Evolutionary conservation across 2,888 invertebrate species (phyloP).

Genomic region (Habrosyne pyritoides): DNA sequence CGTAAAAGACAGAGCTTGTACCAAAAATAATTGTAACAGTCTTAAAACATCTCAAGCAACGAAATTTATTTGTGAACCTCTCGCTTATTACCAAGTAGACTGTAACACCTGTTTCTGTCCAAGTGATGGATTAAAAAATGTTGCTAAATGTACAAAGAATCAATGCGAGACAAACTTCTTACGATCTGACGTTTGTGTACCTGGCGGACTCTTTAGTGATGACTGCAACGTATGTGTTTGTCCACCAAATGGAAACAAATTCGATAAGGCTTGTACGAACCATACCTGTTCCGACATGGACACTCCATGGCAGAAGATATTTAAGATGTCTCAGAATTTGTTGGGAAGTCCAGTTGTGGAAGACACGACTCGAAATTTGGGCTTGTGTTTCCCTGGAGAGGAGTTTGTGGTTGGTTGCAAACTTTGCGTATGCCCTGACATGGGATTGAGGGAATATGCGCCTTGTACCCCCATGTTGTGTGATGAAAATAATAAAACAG

Average conservation of each 20-base stretch:
- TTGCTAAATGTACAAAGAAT: constrained; percentile 72
- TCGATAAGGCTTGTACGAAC: constrained; percentile 61
- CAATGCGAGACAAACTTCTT: constrained; percentile 64
- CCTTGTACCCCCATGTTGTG: constrained; percentile 56
- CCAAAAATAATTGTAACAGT: constrained; percentile 56
- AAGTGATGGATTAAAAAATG: constrained; percentile 65
- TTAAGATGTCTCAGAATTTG: constrained; percentile 53
- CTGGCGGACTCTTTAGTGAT: constrained; percentile 67
- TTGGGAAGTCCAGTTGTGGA: constrained; percentile 39
- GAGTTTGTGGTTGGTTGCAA: constrained; percentile 69
- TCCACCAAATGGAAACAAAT: constrained; percentile 64
- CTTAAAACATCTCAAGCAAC: constrained; percentile 22
- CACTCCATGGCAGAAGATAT: constrained; percentile 57
- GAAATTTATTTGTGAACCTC: constrained; percentile 62
- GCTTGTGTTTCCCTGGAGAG: constrained; percentile 72
- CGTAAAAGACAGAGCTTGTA: constrained; percentile 56
- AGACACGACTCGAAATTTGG: constrained; percentile 48
- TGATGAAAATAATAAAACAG: constrained; percentile 30
- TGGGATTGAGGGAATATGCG: constrained; percentile 66
- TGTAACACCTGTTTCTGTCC: constrained; percentile 74
- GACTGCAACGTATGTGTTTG: constrained; percentile 77
- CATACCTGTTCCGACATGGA: constrained; percentile 52
- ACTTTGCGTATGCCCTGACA: constrained; percentile 70
- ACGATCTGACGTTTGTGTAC: constrained; percentile 55
- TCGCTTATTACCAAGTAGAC: constrained; percentile 68